Evolutionary conservation across 2,888 invertebrate species (phyloP), one percentile per base, ranked within the genome.

Genomic region (Nipponacmea schrenckii): DNA sequence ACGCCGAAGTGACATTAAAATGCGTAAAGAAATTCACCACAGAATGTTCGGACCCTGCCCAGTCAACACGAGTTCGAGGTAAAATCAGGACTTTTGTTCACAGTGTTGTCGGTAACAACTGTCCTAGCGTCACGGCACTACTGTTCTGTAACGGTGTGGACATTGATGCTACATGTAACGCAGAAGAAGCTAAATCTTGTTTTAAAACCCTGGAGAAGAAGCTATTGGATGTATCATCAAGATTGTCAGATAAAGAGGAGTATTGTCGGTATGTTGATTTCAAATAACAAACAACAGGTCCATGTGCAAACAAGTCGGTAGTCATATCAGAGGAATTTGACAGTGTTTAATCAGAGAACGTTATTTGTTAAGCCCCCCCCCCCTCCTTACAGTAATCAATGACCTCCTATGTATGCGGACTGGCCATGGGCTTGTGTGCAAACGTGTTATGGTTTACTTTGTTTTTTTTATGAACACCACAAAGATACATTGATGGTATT

Each of bases 41-140:
- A 7, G 67, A 26, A 66, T 72, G 72, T 27, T 0, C 63, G 5
- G 71, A 56, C 31, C 15, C 14, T 20, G 17, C 27, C 24, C n/a
- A 26, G 12, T 5, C 2, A n/a, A n/a, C 62, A 15, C n/a, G 17
- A n/a, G 27, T 39, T 12, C 14, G 24, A 2, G 24, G 46, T 1
- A n/a, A 15, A 17, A 17, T 65, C 45, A 27, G 62, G n/a, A 12
- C 20, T 5, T 46, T 65, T 20, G 56, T 73, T 44, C 46, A 45
- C 5, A 68, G 45, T 15, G 27, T 66, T 1, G 68, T 73, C 15
- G 73, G 73, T 24, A 73, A 73, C 64, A 62, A 12, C 62, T 73
- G 73, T 24, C 73, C 73, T 26, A 45, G 39, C 62, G 70, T 73
- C 24, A 73, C 73, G 14, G 64, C 68, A 2, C 62, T 65, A 5